Evolutionary conservation across 2,888 invertebrate species (phyloP), one percentile per base, ranked within the genome.

Genomic region (Gibbula magus): DNA sequence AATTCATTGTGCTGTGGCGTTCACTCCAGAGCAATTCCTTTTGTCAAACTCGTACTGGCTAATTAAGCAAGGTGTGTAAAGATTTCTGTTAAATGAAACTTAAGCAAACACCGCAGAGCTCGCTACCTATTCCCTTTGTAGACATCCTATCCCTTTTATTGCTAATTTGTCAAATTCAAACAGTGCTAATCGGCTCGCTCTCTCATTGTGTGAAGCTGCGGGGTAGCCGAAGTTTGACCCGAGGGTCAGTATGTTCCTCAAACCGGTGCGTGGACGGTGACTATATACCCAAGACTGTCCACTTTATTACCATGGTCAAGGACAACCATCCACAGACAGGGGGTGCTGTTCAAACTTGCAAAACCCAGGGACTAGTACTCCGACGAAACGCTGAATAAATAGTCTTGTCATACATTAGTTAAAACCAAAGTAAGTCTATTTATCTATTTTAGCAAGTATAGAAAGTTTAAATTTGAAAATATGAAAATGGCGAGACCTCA

Each of bases 71-170:
- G 61, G 61, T 61, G 61, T 61, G 61, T 61, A 61, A 22, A 32
- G 61, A 10, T 29, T 25, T 25, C 13, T 25, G 29, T 16, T 61
- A 61, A 61, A 61, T 61, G 61, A 61, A 61, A 25, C 61, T 61
- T 61, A 22, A 61, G 61, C 29, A 61, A 61, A 61, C 61, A 61
- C 29, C 13, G 29, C 29, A 61, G 25, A 25, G 61, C 61, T 61
- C 61, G 61, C 61, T 61, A 61, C 61, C 61, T 61, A 61, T 61
- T 61, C 61, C 61, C 29, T 61, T 61, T 61, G 61, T 61, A 32
- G 61, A 61, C 61, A 61, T 61, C 61, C 61, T 61, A 61, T 61
- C 61, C 61, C 61, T 61, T 61, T 61, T 61, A 61, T 61, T 61
- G 61, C 61, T 61, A 61, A 61, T 61, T 61, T 61, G 61, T 61